A percentile compares a stretch with the other conserved stretches of the same genome.
These are phyloP conservation scores for Brachyhypopomus occidentalis DNA, from an alignment of 2,113 vertebrate genomes.

Conservation along the genomic window DNA sequence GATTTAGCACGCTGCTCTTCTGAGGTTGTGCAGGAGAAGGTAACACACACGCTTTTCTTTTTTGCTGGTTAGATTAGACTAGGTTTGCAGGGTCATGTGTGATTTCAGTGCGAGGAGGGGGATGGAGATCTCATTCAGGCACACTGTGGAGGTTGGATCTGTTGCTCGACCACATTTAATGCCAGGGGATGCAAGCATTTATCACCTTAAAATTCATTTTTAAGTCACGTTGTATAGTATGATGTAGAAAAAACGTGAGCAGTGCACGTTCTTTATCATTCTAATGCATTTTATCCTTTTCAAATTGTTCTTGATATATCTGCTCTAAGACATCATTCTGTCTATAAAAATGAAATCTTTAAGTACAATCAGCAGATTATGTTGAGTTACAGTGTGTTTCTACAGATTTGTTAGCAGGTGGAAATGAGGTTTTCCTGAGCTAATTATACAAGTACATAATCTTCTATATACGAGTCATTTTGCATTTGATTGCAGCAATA, in stretches of 20 bases:
- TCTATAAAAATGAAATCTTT: too few species aligned
- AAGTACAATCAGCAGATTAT: too few species aligned
- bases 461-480: too few species aligned
- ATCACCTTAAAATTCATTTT: not conserved
- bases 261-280: not conserved
- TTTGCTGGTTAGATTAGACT: conserved; percentile 19
- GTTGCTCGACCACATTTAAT: not conserved
- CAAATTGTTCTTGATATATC: too few species aligned
- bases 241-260: not conserved
- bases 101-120: not conserved
- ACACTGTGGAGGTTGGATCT: not conserved
- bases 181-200: too few species aligned
- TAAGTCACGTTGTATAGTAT: not conserved
- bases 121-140: not conserved
- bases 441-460: too few species aligned
- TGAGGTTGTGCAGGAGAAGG: not conserved
- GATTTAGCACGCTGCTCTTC: conserved; percentile 16
- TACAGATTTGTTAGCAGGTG: too few species aligned
- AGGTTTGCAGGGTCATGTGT: conserved; percentile 12
- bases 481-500: too few species aligned
- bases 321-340: too few species aligned
- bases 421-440: too few species aligned
- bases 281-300: not conserved
- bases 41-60: conserved; percentile 7
- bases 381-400: too few species aligned